A percentile compares a stretch with the other conserved stretches of the same genome.
These are phyloP conservation scores for Nothoprocta pentlandii DNA, from an alignment of 2,113 vertebrate species.

Conservation along the genomic window DNA sequence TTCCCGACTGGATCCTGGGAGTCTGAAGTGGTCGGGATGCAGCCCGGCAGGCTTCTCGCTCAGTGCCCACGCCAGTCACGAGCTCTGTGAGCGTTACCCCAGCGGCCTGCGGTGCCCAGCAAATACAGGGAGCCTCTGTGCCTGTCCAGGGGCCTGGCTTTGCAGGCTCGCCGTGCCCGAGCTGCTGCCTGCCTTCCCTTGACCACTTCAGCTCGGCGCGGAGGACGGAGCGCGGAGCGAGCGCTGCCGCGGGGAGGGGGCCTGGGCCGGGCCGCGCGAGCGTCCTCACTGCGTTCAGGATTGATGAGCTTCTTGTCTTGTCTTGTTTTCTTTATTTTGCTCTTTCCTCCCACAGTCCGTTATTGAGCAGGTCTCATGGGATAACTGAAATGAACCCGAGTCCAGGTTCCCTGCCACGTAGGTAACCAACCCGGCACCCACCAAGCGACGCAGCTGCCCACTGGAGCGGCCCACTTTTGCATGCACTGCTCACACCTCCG, in stretches of 20 bases:
- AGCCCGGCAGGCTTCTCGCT: not conserved
- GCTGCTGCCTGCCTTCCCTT: not conserved
- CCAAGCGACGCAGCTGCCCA: conserved; percentile 31
- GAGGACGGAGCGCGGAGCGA: too few species aligned
- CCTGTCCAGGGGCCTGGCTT: not conserved
- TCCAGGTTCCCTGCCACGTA: conserved; percentile 87
- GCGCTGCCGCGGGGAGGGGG: not conserved
- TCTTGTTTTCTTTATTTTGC: conserved; percentile 75
- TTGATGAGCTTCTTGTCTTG: conserved; percentile 75
- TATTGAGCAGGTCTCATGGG: conserved; percentile 97
- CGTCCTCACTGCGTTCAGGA: conserved; percentile 34
- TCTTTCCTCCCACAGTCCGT: conserved; percentile 91
- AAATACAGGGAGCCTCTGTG: not conserved
- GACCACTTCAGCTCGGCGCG: not conserved
- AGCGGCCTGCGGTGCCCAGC: not conserved
- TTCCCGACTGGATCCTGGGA: not conserved
- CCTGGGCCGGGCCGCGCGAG: not conserved
- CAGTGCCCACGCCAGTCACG: too few species aligned
- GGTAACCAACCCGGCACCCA: conserved; percentile 83
- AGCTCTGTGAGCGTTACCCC: not conserved
- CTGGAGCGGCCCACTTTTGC: conserved; percentile 61
- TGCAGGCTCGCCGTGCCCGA: not conserved
- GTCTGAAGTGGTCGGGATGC: conserved; percentile 38
- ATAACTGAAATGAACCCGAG: conserved; percentile 93
- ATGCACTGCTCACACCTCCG: conserved; percentile 78